phyloP scores from a whole-genome alignment of 2,113 vertebrate species.

The Chaetops frenatus region DNA sequence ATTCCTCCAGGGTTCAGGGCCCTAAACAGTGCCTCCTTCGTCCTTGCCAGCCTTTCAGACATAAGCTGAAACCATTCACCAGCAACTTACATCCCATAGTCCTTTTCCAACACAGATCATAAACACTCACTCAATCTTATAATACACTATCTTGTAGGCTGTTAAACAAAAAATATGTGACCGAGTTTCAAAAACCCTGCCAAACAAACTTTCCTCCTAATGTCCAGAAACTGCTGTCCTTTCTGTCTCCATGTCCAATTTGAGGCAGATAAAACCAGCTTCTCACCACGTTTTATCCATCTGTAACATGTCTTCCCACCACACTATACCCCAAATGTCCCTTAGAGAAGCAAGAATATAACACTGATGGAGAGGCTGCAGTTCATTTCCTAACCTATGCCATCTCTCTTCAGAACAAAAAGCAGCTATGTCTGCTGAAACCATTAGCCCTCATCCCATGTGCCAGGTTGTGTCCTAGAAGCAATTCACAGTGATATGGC shows the following conservation, averaged over 20 bases:
- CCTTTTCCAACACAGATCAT: neutral
- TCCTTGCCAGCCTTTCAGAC: neutral
- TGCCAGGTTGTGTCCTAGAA: neutral
- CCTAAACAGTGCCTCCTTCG: neutral
- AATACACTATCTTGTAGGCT: constrained; percentile 6
- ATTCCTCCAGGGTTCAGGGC: neutral
- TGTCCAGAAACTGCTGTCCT: neutral
- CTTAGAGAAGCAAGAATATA: neutral
- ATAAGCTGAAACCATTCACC: neutral
- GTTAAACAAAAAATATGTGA: neutral
- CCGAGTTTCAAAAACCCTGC: neutral
- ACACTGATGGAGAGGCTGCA: neutral
- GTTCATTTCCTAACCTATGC: neutral
- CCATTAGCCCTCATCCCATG: neutral
- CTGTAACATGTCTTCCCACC: neutral
- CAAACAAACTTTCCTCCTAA: neutral
- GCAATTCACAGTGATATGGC: neutral
- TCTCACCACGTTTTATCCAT: neutral
- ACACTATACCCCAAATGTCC: neutral
- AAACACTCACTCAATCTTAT: constrained; percentile 6
- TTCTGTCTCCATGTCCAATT: neutral
- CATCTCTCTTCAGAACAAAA: neutral
- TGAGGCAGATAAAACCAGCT: constrained; percentile 6
- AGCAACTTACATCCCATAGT: neutral
- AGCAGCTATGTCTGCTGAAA: neutral